Conservation (phyloP, 2,797 vertebrate species). For the Selene dorsalis region DNA sequence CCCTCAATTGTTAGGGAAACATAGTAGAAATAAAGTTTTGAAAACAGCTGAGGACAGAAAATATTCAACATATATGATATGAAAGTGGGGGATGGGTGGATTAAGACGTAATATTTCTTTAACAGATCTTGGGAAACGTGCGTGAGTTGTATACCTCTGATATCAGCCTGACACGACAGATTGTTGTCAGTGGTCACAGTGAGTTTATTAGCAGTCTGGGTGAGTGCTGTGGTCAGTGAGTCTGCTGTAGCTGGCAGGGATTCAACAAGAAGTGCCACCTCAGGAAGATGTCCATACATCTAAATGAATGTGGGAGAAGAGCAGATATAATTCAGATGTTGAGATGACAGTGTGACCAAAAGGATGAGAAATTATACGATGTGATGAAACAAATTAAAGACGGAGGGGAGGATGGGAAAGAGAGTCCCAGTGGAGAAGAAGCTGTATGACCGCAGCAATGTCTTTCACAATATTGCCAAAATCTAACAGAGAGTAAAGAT, state of each 20-base stretch:
- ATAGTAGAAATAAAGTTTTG: neutral
- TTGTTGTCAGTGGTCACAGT: conserved; percentile 28
- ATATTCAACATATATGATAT: neutral
- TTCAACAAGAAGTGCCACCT: conserved; percentile 3
- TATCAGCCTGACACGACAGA: conserved; percentile 20
- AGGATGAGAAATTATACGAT: neutral
- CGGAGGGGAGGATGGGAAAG: neutral
- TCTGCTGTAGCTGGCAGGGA: conserved; percentile 5
- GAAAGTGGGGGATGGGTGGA: neutral
- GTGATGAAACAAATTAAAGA: neutral
- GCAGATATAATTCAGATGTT: neutral
- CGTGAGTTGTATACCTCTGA: conserved; percentile 32
- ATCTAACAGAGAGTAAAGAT: neutral
- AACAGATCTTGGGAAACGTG: conserved; percentile 15
- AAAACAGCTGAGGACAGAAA: neutral
- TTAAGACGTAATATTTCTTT: conserved; percentile 29
- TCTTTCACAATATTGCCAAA: neutral
- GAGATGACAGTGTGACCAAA: neutral
- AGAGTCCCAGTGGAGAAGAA: neutral
- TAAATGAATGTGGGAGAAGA: neutral
- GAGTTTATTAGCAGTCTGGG: conserved; percentile 18
- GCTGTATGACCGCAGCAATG: neutral
- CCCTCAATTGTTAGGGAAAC: neutral
- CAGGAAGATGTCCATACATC: neutral
- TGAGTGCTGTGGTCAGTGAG: conserved; percentile 30